Conservation (phyloP, 2,888 invertebrate species). For the Elysia crispata region DNA sequence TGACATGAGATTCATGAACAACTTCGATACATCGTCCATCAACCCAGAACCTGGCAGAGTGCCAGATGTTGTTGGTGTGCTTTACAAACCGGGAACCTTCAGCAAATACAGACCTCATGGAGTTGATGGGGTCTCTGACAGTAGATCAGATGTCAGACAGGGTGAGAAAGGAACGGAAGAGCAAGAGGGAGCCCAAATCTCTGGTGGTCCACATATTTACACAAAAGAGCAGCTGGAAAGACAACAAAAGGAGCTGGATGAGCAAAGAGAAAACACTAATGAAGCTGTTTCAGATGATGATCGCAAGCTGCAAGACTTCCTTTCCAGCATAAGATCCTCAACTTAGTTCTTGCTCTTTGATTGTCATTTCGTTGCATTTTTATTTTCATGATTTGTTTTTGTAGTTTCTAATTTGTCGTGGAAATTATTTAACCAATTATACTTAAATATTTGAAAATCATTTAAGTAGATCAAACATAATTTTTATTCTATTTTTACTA, state of each 20-base stretch:
- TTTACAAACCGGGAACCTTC: slow-evolving; percentile 53
- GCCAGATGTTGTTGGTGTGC: slow-evolving; percentile 39
- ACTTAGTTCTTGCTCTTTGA: neutral
- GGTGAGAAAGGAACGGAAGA: slow-evolving; percentile 37
- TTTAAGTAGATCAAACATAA: no score
- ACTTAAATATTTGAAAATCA: no score
- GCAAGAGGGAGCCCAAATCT: slow-evolving; percentile 26
- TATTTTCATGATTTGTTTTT: no score
- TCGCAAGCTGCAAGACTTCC: slow-evolving; percentile 27
- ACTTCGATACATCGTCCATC: slow-evolving; percentile 50
- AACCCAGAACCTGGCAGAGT: neutral
- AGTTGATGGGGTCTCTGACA: slow-evolving; percentile 35
- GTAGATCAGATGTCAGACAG: slow-evolving; percentile 22
- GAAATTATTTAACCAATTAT: no score
- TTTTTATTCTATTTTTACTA: no score
- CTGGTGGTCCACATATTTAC: slow-evolving; percentile 33
- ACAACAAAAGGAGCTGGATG: slow-evolving; percentile 13
- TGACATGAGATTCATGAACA: slow-evolving; percentile 66
- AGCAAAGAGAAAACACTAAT: neutral
- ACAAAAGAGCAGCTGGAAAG: slow-evolving; percentile 32
- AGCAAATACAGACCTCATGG: slow-evolving; percentile 36
- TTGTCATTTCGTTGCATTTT: no score
- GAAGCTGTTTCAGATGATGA: slow-evolving; percentile 2
- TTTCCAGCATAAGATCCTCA: neutral
- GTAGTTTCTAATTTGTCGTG: no score